Conservation (phyloP, 2,113 vertebrate genomes). For the Amazona guildingii region DNA sequence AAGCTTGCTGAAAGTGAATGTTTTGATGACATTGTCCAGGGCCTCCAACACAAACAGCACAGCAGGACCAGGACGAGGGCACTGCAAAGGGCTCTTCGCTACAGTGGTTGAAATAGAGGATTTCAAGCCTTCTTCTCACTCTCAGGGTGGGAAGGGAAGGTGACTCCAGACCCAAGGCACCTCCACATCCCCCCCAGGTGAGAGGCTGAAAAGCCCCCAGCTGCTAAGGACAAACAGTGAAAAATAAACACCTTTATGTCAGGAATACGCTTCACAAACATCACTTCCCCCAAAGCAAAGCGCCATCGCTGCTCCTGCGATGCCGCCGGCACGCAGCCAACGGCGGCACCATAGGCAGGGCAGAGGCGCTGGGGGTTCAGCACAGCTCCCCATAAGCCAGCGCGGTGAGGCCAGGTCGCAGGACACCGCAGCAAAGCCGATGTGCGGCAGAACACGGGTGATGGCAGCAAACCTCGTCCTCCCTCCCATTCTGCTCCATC, state of each 20-base stretch:
- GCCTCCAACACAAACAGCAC: constrained; percentile 6
- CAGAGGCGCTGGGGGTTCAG: neutral
- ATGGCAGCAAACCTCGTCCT: neutral
- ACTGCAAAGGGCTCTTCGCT: neutral
- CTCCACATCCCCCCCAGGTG: neutral
- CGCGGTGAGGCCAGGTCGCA: neutral
- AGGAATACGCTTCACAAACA: fast-evolving
- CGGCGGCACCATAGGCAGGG: neutral
- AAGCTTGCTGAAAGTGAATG: neutral
- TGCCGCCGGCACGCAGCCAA: fast-evolving
- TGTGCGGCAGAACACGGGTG: neutral
- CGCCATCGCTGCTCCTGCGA: fast-evolving
- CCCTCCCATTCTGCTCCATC: constrained; percentile 35
- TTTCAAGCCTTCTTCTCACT: neutral
- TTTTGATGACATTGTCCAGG: neutral
- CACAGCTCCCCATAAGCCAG: neutral
- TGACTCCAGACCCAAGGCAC: neutral
- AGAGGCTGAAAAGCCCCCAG: neutral
- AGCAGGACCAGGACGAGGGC: constrained; percentile 1
- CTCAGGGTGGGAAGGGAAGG: neutral
- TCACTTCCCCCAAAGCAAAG: neutral
- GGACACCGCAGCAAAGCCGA: neutral
- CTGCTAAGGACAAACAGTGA: neutral
- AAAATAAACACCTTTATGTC: neutral
- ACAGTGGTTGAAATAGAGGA: constrained; percentile 12